These are phyloP conservation scores for Akabosia matsudoensis DNA, from an alignment of 1,140 invertebrate genomes.

Conservation along the genomic window DNA sequence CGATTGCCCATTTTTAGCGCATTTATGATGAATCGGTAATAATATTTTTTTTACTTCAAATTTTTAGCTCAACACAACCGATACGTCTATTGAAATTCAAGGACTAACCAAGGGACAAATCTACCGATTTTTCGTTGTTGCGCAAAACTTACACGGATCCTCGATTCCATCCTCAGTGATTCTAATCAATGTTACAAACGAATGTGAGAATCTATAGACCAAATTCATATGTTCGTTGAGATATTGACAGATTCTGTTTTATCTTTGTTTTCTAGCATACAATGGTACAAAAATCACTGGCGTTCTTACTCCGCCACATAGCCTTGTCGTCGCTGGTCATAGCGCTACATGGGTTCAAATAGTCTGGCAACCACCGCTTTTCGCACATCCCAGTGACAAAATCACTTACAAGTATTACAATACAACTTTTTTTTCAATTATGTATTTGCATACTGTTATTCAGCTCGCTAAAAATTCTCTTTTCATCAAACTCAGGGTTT, in stretches of 20 bases:
- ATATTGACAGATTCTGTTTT: not conserved
- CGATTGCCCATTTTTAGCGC: too few relatives aligned
- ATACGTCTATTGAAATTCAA: slow-evolving; percentile 60
- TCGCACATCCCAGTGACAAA: slow-evolving; percentile 69
- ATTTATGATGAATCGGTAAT: not conserved
- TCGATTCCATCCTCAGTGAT: slow-evolving; percentile 75
- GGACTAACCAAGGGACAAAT: slow-evolving; percentile 62
- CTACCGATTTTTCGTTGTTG: slow-evolving; percentile 74
- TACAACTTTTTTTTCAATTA: not conserved
- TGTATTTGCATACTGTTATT: slow-evolving; percentile 3
- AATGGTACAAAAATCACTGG: slow-evolving; percentile 55
- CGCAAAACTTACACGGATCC: slow-evolving; percentile 67
- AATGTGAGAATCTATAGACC: slow-evolving; percentile 52
- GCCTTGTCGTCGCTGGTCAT: slow-evolving; percentile 67
- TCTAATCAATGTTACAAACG: slow-evolving; percentile 65
- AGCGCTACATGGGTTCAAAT: slow-evolving; percentile 73
- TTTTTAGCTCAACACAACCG: slow-evolving; percentile 63
- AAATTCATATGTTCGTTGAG: too few relatives aligned
- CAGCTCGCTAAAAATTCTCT: slow-evolving; percentile 4
- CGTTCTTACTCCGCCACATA: slow-evolving; percentile 72
- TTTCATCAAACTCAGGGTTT: slow-evolving; percentile 58
- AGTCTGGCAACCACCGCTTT: slow-evolving; percentile 74
- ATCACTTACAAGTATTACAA: slow-evolving; percentile 69
- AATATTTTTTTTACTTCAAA: not conserved
- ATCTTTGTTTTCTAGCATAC: slow-evolving; percentile 46